Percentiles rank a stretch among this genome's conserved stretches.
These are phyloP conservation scores for Balanococcus diminutus DNA, from an alignment of 2,888 invertebrate species.

Conservation along the genomic window DNA sequence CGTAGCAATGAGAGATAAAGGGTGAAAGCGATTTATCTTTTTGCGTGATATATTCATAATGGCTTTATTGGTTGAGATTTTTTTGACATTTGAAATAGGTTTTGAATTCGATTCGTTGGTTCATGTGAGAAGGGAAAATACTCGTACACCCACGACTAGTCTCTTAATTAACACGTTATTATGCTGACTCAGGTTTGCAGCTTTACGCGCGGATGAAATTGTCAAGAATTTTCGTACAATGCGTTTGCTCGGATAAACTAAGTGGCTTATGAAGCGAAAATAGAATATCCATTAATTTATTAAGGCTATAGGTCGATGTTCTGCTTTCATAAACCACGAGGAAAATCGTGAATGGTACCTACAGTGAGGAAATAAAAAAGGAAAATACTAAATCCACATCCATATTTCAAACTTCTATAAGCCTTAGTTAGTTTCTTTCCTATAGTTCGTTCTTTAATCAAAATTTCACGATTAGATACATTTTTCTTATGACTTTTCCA, in stretches of 20 bases:
- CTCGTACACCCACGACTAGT: not conserved
- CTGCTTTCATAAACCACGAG: not conserved
- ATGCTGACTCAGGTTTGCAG: constrained; percentile 31
- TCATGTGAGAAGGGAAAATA: not conserved
- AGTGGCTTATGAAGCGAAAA: not conserved
- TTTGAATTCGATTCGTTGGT: not conserved
- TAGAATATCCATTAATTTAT: constrained; percentile 1
- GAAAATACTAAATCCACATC: not conserved
- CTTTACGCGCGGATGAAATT: constrained; percentile 2
- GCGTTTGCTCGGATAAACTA: not conserved
- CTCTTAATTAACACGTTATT: constrained; percentile 27
- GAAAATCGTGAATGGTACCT: not conserved
- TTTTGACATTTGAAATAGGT: not conserved
- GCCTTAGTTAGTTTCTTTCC: not conserved
- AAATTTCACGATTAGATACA: no score
- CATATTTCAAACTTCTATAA: not conserved
- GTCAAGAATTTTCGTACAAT: constrained; percentile 10
- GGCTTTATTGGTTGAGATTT: constrained; percentile 10
- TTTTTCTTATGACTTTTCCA: no score
- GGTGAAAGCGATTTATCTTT: constrained; percentile 36
- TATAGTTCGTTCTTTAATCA: not conserved
- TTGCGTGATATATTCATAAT: not conserved
- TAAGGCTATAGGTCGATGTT: constrained; percentile 1
- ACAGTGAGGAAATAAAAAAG: not conserved
- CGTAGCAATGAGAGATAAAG: constrained; percentile 25